Evolutionary conservation across 2,888 invertebrate species (phyloP).

Genomic region (Lamproptera curius): DNA sequence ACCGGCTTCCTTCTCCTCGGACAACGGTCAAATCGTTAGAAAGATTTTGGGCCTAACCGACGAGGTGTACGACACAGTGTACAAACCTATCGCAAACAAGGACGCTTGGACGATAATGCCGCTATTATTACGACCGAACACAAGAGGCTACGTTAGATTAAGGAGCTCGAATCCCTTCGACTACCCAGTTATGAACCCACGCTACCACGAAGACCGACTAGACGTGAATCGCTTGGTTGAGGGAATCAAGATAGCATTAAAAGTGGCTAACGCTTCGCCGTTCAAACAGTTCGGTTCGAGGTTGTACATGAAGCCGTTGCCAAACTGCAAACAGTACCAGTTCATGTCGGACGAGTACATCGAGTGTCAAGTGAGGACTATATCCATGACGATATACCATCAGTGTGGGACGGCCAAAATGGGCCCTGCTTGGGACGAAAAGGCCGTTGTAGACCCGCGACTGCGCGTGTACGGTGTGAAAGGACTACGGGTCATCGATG

Average conservation of each 20-base stretch:
- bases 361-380: conserved; percentile 91
- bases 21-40: conserved; percentile 84
- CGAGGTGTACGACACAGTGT: conserved; percentile 87
- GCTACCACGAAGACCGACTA: conserved; percentile 90
- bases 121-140: conserved; percentile 86
- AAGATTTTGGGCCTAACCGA: conserved; percentile 90
- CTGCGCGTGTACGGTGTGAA: conserved; percentile 87
- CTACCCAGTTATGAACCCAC: conserved; percentile 93
- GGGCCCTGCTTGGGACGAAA: conserved; percentile 88
- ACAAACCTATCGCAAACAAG: conserved; percentile 87
- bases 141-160: conserved; percentile 87
- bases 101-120: conserved; percentile 93
- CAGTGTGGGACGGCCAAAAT: conserved; percentile 93
- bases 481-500: conserved; percentile 90
- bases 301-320: conserved; percentile 85
- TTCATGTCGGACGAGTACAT: conserved; percentile 90
- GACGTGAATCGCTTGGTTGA: conserved; percentile 91
- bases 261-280: conserved; percentile 85
- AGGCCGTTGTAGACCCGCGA: conserved; percentile 90
- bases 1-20: conserved; percentile 91
- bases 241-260: conserved; percentile 86
- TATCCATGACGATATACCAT: conserved; percentile 94
- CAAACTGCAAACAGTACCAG: conserved; percentile 85
- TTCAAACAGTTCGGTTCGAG: conserved; percentile 90
- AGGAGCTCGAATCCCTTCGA: conserved; percentile 90